Percentiles rank a stretch among this genome's conserved stretches.
These are phyloP conservation scores for Brachypteracias leptosomus DNA, from an alignment of 2,113 vertebrate species.

Conservation along the genomic window DNA sequence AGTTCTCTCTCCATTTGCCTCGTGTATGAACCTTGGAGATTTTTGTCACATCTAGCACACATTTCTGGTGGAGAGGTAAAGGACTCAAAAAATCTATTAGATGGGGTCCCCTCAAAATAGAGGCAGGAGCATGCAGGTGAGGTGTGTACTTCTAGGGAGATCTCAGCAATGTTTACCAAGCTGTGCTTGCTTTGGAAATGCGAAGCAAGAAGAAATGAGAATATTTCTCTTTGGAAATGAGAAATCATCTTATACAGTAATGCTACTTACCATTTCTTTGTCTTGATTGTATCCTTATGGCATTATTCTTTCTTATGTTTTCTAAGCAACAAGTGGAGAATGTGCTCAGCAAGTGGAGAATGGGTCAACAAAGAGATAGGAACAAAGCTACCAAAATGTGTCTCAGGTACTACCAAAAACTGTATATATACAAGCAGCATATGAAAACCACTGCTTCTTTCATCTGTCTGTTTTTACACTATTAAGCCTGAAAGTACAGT, in stretches of 20 bases:
- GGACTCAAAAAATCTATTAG: background rate
- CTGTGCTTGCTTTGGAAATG: background rate
- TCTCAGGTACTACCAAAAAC: slow-evolving; percentile 69
- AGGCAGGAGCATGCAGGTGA: background rate
- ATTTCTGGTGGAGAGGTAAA: background rate
- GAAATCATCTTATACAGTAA: background rate
- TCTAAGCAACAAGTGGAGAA: slow-evolving; percentile 69
- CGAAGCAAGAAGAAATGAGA: background rate
- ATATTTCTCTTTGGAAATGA: background rate
- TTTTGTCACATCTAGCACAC: background rate
- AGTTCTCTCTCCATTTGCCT: background rate
- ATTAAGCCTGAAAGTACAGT: background rate
- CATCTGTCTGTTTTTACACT: background rate
- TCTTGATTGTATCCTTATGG: background rate
- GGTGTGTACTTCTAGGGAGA: background rate
- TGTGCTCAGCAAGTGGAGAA: slow-evolving; percentile 73
- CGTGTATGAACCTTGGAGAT: background rate
- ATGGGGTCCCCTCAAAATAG: background rate
- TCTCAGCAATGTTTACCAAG: background rate
- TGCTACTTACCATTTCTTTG: background rate
- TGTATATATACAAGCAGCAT: accelerated
- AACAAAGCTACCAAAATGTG: slow-evolving; percentile 67
- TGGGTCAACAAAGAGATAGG: slow-evolving; percentile 70
- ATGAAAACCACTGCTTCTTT: background rate
- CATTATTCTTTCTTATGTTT: background rate